These are phyloP conservation scores for Lagenorhynchus albirostris DNA, from an alignment of 2,113 vertebrate genomes.

Conservation along the genomic window DNA sequence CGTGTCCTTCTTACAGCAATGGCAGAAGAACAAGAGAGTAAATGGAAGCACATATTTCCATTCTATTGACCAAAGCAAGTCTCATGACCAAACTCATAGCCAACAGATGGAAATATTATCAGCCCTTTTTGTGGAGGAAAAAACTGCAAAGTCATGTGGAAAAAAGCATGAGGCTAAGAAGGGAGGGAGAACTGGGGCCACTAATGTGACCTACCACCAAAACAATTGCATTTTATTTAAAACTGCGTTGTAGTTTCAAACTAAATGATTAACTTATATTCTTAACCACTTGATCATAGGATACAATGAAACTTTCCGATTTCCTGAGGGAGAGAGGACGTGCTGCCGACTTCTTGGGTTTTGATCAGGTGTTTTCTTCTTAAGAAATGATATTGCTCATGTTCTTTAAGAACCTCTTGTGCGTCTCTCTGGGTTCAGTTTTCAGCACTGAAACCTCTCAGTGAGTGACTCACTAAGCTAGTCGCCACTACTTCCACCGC, in stretches of 20 bases:
- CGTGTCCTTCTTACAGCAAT: not conserved
- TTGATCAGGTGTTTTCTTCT: not conserved
- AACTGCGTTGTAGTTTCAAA: not conserved
- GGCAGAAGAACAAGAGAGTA: not conserved
- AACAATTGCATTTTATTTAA: not conserved
- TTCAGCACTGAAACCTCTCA: constrained; percentile 20
- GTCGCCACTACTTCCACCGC: constrained; percentile 36
- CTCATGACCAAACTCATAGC: not conserved
- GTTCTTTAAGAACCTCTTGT: not conserved
- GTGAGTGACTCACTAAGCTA: constrained; percentile 51
- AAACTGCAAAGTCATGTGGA: not conserved
- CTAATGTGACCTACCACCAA: not conserved
- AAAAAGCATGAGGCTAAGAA: not conserved
- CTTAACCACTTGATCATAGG: not conserved
- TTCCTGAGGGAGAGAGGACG: not conserved
- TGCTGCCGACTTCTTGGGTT: not conserved
- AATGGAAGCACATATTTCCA: not conserved
- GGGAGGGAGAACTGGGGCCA: accelerated
- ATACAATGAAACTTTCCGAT: not conserved
- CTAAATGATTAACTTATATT: not conserved
- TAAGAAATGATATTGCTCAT: not conserved
- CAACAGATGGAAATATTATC: not conserved
- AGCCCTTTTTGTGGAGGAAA: not conserved
- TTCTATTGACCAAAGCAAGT: not conserved
- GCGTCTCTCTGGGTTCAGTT: constrained; percentile 7